Percentiles rank a stretch among this genome's conserved stretches.
These are phyloP conservation scores for Lampropteryx suffumata DNA, from an alignment of 2,888 invertebrate genomes.

Conservation along the genomic window DNA sequence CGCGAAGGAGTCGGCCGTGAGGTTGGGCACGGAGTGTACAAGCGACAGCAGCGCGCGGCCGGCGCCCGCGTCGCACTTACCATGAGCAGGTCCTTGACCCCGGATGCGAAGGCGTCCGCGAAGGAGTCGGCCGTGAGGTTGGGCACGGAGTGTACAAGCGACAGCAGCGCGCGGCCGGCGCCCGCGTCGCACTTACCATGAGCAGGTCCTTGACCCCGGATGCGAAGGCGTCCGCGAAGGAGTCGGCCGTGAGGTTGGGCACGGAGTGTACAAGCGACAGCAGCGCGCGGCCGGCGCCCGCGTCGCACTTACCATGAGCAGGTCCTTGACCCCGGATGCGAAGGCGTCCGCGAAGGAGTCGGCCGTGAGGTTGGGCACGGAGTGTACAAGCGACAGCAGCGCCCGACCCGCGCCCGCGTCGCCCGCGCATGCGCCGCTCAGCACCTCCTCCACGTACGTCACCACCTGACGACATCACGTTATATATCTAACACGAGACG, in stretches of 20 bases:
- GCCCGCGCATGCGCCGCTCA: constrained; percentile 86
- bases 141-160: no score
- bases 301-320: constrained; percentile 91
- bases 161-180: no score
- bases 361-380: constrained; percentile 88
- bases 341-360: constrained; percentile 95
- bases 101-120: constrained; percentile 97
- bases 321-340: constrained; percentile 97
- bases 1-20: constrained; percentile 93
- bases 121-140: constrained; percentile 94
- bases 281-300: constrained; percentile 74
- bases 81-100: constrained; percentile 91
- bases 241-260: constrained; percentile 85
- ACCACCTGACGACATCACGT: constrained; percentile 85
- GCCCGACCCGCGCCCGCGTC: constrained; percentile 96
- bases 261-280: constrained; percentile 67
- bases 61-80: no score
- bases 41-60: constrained; percentile 51
- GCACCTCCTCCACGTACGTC: constrained; percentile 95
- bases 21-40: constrained; percentile 90
- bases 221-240: constrained; percentile 97
- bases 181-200: no score
- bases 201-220: constrained; percentile 96
- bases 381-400: constrained; percentile 96
- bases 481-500: no score